Evolutionary conservation across 2,113 vertebrate species (phyloP), one percentile per base, ranked within the genome.

Genomic region (Rousettus leschenaultii): DNA sequence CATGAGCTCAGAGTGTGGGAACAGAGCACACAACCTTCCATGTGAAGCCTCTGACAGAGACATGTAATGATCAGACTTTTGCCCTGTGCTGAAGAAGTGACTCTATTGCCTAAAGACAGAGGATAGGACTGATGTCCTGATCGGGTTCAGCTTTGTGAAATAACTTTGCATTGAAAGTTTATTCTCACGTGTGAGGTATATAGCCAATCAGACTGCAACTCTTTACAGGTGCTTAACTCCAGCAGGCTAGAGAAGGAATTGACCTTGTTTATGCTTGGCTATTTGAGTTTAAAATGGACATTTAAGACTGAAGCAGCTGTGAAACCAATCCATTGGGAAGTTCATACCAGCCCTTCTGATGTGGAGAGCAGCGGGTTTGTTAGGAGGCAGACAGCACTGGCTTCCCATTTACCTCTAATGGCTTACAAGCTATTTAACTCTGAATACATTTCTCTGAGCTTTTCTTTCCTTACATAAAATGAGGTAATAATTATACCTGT

Each of bases 301-400:
- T 15, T 74, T 26, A 71, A 35, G 40, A 48, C 68, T 2, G 11
- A 24, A 74, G 33, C 3, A 24, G 6, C 38, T 48, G 35, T 89
- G 74, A 87, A 78, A 48, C 28, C 6, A 51, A 7, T 13, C 35
- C 75, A 11, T 4, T 5, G 5, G 5, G 9, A 26, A n/a, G 19
- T 45, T 59, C 22, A 45, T 2, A 10, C 26, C 5, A n/a, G 4
- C 33, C 30, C 14, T 38, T 30, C 33, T 33, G 57, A 28, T 4
- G 1, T 3, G n/a, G 55, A 79, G 53, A 57, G 51, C 8, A 1
- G 2, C 0, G 1, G 12, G 15, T 7, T 79, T 43, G 4, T 10
- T 14, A 55, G 57, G 14, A 95, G 19, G 22, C 74, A 26, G 26
- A 11, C 15, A 9, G 53, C 18, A 2, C 5, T 71, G 38, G 24